Conservation (phyloP, 2,888 invertebrate species). For the Oxycera nigricornis region DNA sequence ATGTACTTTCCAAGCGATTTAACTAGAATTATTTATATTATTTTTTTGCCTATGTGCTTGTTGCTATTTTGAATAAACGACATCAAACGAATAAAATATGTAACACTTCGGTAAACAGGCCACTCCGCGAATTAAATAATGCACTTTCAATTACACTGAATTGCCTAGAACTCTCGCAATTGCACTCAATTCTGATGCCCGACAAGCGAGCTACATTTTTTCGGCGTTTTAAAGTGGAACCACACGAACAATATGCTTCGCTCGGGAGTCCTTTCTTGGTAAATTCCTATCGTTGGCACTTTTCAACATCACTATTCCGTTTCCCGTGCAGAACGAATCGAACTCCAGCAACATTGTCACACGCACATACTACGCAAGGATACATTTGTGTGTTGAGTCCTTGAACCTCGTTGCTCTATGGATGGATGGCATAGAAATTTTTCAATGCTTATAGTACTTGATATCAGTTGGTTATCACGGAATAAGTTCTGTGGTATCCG, state of each 20-base stretch:
- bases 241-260: background rate
- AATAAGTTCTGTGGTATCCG: too few relatives aligned
- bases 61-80: background rate
- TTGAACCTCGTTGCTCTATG: conserved; percentile 27
- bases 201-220: conserved; percentile 24
- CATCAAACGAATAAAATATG: background rate
- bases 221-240: background rate
- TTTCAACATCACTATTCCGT: conserved; percentile 13
- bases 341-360: conserved; percentile 14
- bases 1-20: conserved; percentile 11
- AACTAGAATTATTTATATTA: background rate
- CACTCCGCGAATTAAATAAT: conserved; percentile 24
- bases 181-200: conserved; percentile 2
- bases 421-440: too few relatives aligned
- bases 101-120: conserved; percentile 31
- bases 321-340: background rate
- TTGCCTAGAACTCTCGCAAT: background rate
- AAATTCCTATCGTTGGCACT: background rate
- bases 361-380: conserved; percentile 28
- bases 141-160: conserved; percentile 24
- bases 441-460: too few relatives aligned
- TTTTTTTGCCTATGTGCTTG: background rate
- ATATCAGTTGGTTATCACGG: too few relatives aligned
- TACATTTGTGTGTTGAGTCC: conserved; percentile 14
- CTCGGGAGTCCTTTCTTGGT: conserved; percentile 18